A percentile compares a stretch with the other conserved stretches of the same genome.
phyloP scores from a whole-genome alignment of 2,888 invertebrate genomes.

The Eutolmus rufibarbis region DNA sequence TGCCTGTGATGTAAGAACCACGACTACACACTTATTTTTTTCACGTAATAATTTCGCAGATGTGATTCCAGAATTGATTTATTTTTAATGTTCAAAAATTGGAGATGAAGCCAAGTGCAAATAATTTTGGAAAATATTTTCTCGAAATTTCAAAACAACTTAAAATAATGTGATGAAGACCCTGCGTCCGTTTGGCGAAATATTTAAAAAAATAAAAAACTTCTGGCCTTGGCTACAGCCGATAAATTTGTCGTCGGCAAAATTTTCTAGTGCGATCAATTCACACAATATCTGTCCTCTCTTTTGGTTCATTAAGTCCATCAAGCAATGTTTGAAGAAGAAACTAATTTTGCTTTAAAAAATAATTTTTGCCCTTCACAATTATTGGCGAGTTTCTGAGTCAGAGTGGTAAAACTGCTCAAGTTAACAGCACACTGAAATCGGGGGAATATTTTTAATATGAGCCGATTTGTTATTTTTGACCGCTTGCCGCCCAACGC shows the following conservation, averaged over 20 bases:
- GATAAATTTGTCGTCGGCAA: not conserved
- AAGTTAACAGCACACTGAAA: not conserved
- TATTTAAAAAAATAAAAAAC: not conserved
- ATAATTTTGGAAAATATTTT: not conserved
- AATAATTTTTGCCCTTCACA: not conserved
- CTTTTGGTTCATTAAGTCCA: not conserved
- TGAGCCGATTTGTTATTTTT: not conserved
- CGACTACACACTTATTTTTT: not conserved
- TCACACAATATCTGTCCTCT: not conserved
- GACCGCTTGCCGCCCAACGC: not conserved
- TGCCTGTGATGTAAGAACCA: slow-evolving; percentile 8
- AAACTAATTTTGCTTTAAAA: not conserved
- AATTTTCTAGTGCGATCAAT: not conserved
- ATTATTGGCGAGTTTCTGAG: not conserved
- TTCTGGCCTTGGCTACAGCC: not conserved
- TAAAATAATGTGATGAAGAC: slow-evolving; percentile 14
- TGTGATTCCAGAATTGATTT: slow-evolving; percentile 27
- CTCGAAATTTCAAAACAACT: slow-evolving; percentile 9
- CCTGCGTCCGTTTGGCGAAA: not conserved
- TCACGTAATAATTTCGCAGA: not conserved
- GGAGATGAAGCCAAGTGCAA: not conserved
- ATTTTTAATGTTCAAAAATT: slow-evolving; percentile 16
- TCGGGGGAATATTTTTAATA: not conserved
- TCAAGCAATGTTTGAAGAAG: not conserved
- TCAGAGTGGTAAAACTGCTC: not conserved